Evolutionary conservation across 92 coral and sea anemone species (phyloP).

Genomic region (Chrysogorgia sp.): DNA sequence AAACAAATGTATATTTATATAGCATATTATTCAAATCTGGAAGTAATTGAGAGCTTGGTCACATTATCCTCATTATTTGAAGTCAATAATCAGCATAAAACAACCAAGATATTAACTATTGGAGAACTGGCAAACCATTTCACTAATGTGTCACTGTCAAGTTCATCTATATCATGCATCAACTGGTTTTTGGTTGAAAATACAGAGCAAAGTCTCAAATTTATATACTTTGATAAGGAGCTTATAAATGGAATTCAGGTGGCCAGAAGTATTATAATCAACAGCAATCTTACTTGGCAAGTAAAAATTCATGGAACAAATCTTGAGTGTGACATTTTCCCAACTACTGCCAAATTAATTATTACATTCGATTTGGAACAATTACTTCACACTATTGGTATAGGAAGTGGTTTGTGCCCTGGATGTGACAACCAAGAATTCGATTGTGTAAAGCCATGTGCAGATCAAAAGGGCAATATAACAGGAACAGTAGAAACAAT

Average conservation of each 20-base stretch:
- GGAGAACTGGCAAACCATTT: conserved; percentile 7
- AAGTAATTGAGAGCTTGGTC: background rate
- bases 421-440: conserved; percentile 31
- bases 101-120: conserved; percentile 6
- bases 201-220: conserved; percentile 11
- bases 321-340: background rate
- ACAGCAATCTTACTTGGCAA: conserved; percentile 38
- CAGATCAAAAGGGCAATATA: background rate
- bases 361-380: background rate
- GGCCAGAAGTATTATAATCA: conserved; percentile 27
- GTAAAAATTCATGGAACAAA: conserved; percentile 40
- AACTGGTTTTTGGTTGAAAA: conserved; percentile 27
- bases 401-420: background rate
- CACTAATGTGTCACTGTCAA: conserved; percentile 15
- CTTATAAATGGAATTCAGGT: conserved; percentile 33
- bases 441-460: background rate
- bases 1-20: background rate
- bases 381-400: conserved; percentile 21
- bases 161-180: background rate
- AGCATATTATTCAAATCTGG: conserved; percentile 35
- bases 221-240: conserved; percentile 20
- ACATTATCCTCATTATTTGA: too few relatives aligned
- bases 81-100: background rate
- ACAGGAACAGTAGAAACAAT: conserved; percentile 14
- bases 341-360: background rate